phyloP scores from a whole-genome alignment of 2,888 invertebrate species.

The Nowickia ferox region DNA sequence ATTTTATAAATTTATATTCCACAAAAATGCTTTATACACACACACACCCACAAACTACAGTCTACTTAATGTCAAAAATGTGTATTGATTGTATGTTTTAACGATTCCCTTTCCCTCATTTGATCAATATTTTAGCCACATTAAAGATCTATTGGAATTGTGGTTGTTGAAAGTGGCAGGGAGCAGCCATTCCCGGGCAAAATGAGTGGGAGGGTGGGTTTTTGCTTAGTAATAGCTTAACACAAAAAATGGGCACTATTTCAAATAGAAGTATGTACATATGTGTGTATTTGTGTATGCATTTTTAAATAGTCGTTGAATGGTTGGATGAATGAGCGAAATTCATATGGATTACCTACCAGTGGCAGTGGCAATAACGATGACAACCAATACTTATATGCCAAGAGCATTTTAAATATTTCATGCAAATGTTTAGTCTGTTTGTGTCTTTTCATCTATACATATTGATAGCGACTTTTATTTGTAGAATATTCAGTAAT shows the following conservation, averaged over 20 bases:
- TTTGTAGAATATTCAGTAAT: slow-evolving; percentile 16
- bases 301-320: slow-evolving; percentile 8
- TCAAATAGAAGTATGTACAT: not conserved
- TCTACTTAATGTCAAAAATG: slow-evolving; percentile 9
- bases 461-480: slow-evolving; percentile 21
- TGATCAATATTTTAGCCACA: slow-evolving; percentile 66
- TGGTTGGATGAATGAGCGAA: slow-evolving; percentile 14
- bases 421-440: slow-evolving; percentile 10
- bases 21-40: slow-evolving; percentile 12
- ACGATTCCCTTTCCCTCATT: slow-evolving; percentile 46
- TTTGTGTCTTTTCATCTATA: not conserved
- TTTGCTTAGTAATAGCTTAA: not conserved
- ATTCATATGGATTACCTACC: slow-evolving; percentile 40
- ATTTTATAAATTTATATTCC: slow-evolving; percentile 38
- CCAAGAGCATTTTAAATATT: slow-evolving; percentile 39
- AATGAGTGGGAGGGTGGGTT: not conserved
- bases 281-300: not conserved
- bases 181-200: not conserved
- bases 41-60: not conserved
- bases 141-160: slow-evolving; percentile 62
- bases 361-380: slow-evolving; percentile 28
- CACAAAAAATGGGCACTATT: slow-evolving; percentile 9
- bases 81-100: slow-evolving; percentile 36
- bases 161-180: slow-evolving; percentile 39
- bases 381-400: slow-evolving; percentile 27